phyloP scores from a whole-genome alignment of 2,797 vertebrate genomes.

The Gobionotothen gibberifrons region DNA sequence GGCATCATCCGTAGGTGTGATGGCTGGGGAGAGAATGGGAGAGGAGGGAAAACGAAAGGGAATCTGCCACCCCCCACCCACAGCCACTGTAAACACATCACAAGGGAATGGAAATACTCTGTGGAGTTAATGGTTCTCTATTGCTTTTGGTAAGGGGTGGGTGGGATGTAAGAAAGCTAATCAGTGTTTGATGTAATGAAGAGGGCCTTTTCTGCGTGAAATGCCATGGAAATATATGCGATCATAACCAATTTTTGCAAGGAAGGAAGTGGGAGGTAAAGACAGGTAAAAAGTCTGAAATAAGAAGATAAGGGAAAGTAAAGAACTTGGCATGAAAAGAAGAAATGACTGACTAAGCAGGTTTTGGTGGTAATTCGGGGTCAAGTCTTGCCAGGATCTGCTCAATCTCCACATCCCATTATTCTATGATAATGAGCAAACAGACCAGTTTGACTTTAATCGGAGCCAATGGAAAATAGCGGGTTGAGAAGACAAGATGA shows the following conservation, averaged over 20 bases:
- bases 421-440: constrained; percentile 86
- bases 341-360: constrained; percentile 45
- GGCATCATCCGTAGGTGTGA: constrained; percentile 44
- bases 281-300: constrained; percentile 40
- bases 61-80: constrained; percentile 30
- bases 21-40: constrained; percentile 30
- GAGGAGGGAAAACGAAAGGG: constrained; percentile 29
- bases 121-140: constrained; percentile 10
- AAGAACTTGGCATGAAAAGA: constrained; percentile 26
- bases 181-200: constrained; percentile 71
- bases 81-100: constrained; percentile 38
- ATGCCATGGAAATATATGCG: constrained; percentile 60
- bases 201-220: constrained; percentile 47
- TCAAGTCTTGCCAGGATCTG: constrained; percentile 49
- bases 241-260: constrained; percentile 48
- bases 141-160: constrained; percentile 2
- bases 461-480: constrained; percentile 51
- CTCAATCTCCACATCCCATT: constrained; percentile 76
- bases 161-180: constrained; percentile 41
- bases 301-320: constrained; percentile 17
- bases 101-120: constrained; percentile 1
- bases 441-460: constrained; percentile 61
- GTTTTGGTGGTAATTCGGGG: constrained; percentile 52
- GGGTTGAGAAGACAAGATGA: constrained; percentile 25
- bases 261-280: constrained; percentile 20